Percentiles rank a stretch among this genome's conserved stretches.
phyloP scores from a whole-genome alignment of 1,140 invertebrate species.

The Gryon sp. region DNA sequence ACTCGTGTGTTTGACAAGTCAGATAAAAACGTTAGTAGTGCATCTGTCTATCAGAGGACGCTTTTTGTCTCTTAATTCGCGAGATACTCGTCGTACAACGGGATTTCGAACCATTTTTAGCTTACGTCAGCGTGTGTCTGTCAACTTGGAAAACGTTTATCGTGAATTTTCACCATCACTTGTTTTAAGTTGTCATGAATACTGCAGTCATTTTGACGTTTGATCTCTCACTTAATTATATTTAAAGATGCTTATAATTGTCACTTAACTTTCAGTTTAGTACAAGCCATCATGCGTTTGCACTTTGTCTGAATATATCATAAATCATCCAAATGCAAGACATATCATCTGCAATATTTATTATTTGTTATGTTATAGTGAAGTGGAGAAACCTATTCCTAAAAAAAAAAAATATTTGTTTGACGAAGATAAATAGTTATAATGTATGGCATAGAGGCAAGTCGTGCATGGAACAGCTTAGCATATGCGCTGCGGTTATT shows the following conservation, averaged over 20 bases:
- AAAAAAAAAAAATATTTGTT: too few species aligned
- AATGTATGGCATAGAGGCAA: too few species aligned
- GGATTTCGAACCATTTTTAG: conserved; percentile 45
- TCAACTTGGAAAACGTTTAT: conserved; percentile 51
- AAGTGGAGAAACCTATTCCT: too few species aligned
- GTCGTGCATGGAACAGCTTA: too few species aligned
- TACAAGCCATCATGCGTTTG: neutral
- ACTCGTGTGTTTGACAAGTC: conserved; percentile 31
- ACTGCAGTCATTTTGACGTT: conserved; percentile 33
- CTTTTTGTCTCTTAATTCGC: conserved; percentile 47
- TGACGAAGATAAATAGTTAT: too few species aligned
- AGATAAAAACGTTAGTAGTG: conserved; percentile 48
- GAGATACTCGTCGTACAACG: conserved; percentile 31
- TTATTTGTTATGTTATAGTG: too few species aligned
- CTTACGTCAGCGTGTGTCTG: conserved; percentile 52
- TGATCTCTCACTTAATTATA: conserved; percentile 21
- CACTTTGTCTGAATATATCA: too few species aligned
- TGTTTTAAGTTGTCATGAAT: conserved; percentile 17
- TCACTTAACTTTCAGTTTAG: neutral
- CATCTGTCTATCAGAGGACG: conserved; percentile 45
- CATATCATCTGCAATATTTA: too few species aligned
- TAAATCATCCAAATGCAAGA: too few species aligned
- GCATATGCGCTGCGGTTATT: too few species aligned
- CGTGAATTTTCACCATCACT: conserved; percentile 30
- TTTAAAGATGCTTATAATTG: conserved; percentile 10